Base-by-base conservation (phyloP, 2,797 vertebrate species). In the Eulemur rubriventer region DNA sequence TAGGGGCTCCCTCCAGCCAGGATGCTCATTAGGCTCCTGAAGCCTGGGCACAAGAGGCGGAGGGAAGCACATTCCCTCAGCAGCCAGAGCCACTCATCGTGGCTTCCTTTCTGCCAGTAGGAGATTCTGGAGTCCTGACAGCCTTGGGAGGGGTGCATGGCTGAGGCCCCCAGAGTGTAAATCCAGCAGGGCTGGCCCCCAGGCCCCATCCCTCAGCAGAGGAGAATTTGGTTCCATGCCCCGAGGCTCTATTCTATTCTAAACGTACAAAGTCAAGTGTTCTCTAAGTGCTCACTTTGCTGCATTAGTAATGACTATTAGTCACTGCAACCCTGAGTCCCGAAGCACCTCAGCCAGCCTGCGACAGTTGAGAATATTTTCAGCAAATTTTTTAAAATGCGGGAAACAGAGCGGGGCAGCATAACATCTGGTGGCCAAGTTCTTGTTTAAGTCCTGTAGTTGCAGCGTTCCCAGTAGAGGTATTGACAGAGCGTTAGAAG, bases 1-100 rank as follows among this genome's bases (percentile, higher is more conserved):
- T 35, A 95, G 61, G 69, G n/a, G 89, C 82, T 86, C 70, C 52
- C 86, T 88, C 63, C 46, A 98, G 93, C 52, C 94, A 76, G 91
- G 20, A 83, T 89, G 88, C 43, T 97, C 89, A 92, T 81, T 91
- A 93, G 90, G 76, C 33, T 76, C 94, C 67, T 48, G 59, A 46
- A 92, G 85, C 26, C 43, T 76, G 69, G 2, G 4, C 81, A 82
- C 75, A 7, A 96, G 55, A 85, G 38, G 70, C 9, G 52, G 73
- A 14, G 12, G 41, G 48, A 76, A 94, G 72, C 10, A 7, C 46
- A 87, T 55, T 14, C 17, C n/a, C 38, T 41, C 65, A 41, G 69
- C 41, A 8, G 75, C 52, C 33, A 79, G 79, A 85, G 17, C 7
- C 20, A 96, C 73, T 90, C 93, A 57, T 84, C 95, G 28, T 48